phyloP scores from a whole-genome alignment of 2,888 invertebrate species.

The Torymus auratus region DNA sequence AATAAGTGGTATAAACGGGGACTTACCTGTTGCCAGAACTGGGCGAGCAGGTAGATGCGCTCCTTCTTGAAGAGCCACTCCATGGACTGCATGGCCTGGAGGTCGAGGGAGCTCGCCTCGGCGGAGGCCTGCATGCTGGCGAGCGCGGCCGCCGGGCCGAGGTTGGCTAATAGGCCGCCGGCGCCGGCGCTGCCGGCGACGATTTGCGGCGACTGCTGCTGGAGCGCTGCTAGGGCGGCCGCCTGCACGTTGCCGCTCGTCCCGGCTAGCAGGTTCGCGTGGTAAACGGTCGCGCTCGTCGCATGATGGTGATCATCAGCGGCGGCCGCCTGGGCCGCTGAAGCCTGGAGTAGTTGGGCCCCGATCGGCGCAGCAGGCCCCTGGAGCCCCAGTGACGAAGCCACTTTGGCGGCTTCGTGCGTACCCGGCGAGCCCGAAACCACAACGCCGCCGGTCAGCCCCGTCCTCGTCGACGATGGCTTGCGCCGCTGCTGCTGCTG shows the following conservation, averaged over 20 bases:
- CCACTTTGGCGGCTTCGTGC: conserved; percentile 77
- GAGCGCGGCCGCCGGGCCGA: conserved; percentile 76
- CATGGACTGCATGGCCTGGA: conserved; percentile 96
- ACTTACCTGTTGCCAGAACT: conserved; percentile 97
- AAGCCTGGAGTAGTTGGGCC: conserved; percentile 74
- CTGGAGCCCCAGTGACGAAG: conserved; percentile 77
- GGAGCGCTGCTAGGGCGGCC: conserved; percentile 64
- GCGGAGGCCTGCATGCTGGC: conserved; percentile 83
- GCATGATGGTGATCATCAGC: conserved; percentile 42
- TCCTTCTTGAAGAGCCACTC: conserved; percentile 98
- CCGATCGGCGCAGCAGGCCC: conserved; percentile 77
- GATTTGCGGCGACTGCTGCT: conserved; percentile 65
- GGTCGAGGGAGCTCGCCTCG: conserved; percentile 91
- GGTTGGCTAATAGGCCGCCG: conserved; percentile 71
- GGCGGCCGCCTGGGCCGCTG: conserved; percentile 64
- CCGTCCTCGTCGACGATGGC: conserved; percentile 61
- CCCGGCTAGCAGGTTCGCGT: conserved; percentile 76
- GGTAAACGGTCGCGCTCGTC: conserved; percentile 71
- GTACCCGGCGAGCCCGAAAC: conserved; percentile 72
- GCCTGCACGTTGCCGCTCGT: conserved; percentile 73
- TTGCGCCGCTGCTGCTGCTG: conserved; percentile 46
- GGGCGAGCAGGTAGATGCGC: conserved; percentile 94
- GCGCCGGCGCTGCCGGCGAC: conserved; percentile 41
- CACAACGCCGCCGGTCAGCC: conserved; percentile 59
- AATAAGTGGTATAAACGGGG: background rate